Evolutionary conservation across 2,888 invertebrate genomes (phyloP), one percentile per base, ranked within the genome.

Genomic region (Atethmia centrago): DNA sequence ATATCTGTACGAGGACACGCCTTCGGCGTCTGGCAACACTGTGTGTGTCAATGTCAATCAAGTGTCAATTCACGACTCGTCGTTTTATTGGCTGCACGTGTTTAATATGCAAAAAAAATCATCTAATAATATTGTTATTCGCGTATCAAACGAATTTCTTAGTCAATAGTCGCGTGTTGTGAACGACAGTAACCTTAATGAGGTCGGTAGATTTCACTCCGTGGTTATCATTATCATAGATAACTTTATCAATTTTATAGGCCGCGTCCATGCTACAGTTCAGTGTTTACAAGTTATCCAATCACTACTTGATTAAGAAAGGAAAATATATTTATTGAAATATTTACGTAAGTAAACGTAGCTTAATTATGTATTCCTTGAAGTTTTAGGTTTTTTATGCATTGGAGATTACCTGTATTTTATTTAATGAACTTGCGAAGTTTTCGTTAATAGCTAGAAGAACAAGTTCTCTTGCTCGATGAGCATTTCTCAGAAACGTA

Each of bases 141-240:
- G 2, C 2, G 36, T 47, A 82, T 12, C 55, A 67, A 47, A 68
- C 51, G 25, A 64, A 61, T 64, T 67, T 49, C 16, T 10, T 47
- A 49, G 3, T 70, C 28, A 58, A 12, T 40, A 49, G 58, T 63
- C 62, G 80, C 16, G n/a, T 63, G n/a, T 55, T 66, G 28, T 66
- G 40, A 55, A 62, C 56, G 21, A 51, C 28, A 49, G 31, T 49
- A 31, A 40, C 66, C 53, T 58, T 59, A 69, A 84, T 59, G 63
- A 71, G 85, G 82, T 82, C 66, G 64, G 45, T 66, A 59, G 61
- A 77, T 68, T 76, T 76, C 64, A 68, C 55, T 66, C 21, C 40
- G 58, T 77, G 40, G 55, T 66, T 82, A 82, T 77, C 81, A 82
- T 51, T 82, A 82, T 77, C 78, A 82, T 40, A 77, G 82, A 82